phyloP scores from a whole-genome alignment of 2,888 invertebrate species.

The Aromia moschata region DNA sequence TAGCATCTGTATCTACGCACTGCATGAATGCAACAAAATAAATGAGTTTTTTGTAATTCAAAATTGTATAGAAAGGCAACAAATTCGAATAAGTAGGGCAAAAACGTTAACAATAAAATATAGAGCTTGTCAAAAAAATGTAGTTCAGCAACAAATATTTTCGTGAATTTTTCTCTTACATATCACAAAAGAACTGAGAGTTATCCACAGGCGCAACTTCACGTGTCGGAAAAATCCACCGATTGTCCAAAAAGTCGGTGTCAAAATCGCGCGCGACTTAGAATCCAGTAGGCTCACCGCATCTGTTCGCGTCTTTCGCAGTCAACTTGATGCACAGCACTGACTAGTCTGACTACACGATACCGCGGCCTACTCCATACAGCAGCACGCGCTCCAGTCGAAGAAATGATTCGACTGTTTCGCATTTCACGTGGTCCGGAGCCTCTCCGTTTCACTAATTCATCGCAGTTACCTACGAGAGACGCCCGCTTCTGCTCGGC shows the following conservation, averaged over 20 bases:
- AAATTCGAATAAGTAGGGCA: no score
- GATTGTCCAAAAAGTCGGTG: not conserved
- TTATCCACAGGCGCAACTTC: slow-evolving; percentile 18
- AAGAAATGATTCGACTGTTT: slow-evolving; percentile 26
- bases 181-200: slow-evolving; percentile 25
- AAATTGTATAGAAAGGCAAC: no score
- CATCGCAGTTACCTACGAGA: slow-evolving; percentile 9
- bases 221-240: slow-evolving; percentile 2
- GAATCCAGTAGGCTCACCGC: slow-evolving; percentile 13
- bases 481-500: not conserved
- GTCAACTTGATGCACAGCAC: slow-evolving; percentile 36
- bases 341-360: slow-evolving; percentile 24
- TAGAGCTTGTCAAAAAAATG: no score
- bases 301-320: slow-evolving; percentile 24
- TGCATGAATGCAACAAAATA: no score
- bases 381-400: slow-evolving; percentile 33
- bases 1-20: no score
- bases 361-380: slow-evolving; percentile 27
- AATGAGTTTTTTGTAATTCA: no score
- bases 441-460: slow-evolving; percentile 15
- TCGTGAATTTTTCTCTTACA: no score
- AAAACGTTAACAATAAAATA: no score
- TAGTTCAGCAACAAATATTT: no score
- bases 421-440: slow-evolving; percentile 15
- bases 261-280: slow-evolving; percentile 18